These are phyloP conservation scores for Lordiphosa fenestrarum DNA, from an alignment of 2,888 invertebrate species.

Conservation along the genomic window DNA sequence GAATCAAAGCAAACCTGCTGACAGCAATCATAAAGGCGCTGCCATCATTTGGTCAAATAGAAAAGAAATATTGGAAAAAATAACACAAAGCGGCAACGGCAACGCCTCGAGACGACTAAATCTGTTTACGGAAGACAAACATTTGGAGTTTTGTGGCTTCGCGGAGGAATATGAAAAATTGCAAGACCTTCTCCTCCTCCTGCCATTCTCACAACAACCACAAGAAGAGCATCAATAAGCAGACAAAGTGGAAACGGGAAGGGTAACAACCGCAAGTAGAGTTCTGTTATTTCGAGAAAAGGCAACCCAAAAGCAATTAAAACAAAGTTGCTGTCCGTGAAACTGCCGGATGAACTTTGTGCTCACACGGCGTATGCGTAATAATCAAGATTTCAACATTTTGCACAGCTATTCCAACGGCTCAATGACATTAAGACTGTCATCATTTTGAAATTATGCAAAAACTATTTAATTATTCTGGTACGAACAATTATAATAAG, in stretches of 20 bases:
- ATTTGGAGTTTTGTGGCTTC: conserved; percentile 50
- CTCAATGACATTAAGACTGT: too few relatives aligned
- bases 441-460: too few relatives aligned
- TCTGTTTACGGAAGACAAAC: conserved; percentile 57
- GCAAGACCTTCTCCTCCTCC: neutral
- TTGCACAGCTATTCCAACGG: neutral
- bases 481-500: too few relatives aligned
- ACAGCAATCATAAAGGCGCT: conserved; percentile 28
- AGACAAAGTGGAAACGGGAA: neutral
- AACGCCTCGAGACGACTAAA: conserved; percentile 28
- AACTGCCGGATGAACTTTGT: too few relatives aligned
- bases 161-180: conserved; percentile 6
- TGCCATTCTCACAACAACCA: conserved; percentile 18
- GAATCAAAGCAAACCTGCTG: conserved; percentile 24
- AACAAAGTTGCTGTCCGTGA: conserved; percentile 27
- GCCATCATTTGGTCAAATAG: conserved; percentile 8
- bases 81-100: conserved; percentile 26
- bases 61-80: conserved; percentile 30
- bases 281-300: conserved; percentile 2
- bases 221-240: conserved; percentile 16
- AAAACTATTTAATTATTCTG: too few relatives aligned
- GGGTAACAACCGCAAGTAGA: conserved; percentile 4
- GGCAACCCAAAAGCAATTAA: conserved; percentile 12
- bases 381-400: conserved; percentile 27
- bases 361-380: conserved; percentile 40